Base-by-base conservation (phyloP, 1,140 invertebrate species). In the Magallana gigas region DNA sequence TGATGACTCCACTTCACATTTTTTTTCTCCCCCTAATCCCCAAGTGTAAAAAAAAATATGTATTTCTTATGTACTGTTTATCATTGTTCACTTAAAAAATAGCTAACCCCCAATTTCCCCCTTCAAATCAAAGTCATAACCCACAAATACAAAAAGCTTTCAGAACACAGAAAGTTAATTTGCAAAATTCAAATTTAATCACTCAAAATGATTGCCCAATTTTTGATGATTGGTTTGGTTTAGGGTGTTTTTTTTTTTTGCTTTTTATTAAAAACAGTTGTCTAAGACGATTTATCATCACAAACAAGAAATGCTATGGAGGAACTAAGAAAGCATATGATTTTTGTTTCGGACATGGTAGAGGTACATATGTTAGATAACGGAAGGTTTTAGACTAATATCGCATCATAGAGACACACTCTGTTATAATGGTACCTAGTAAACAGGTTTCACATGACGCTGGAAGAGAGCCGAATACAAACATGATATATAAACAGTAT, bases 401-500 rank as follows among this genome's bases (percentile, higher is more conserved):
- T 76, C 68, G 36, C 68, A 76, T 76, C 68, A 76, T 11, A 76
- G 29, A 76, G 68, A 76, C 18, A 76, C 18, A 76, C 68, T 76
- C 23, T 76, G 8, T 11, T 76, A 23, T 76, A 76, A 76, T 12
- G 8, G 18, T 76, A 76, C 68, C 29, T 18, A 29, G 68, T 29
- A 76, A 76, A 76, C 68, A 76, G 68, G 68, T 76, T 76, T 76
- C 68, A 76, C 23, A 76, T 76, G 68, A 76, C 68, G 68, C 23
- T 8, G 23, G 1, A 29, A 76, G 18, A 76, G 68, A 76, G 68
- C 68, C 8, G 7, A 76, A 76, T 76, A 76, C 68, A 76, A 76
- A 76, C 68, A 76, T 36, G 68, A 76, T 76, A 76, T 76, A 76
- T 76, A 76, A 76, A 76, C 68, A 76, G 68, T 76, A 76, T 76